Percentiles rank a stretch among this genome's conserved stretches.
These are phyloP conservation scores for Axea sp. DNA, from an alignment of 2,888 invertebrate genomes.

Conservation along the genomic window DNA sequence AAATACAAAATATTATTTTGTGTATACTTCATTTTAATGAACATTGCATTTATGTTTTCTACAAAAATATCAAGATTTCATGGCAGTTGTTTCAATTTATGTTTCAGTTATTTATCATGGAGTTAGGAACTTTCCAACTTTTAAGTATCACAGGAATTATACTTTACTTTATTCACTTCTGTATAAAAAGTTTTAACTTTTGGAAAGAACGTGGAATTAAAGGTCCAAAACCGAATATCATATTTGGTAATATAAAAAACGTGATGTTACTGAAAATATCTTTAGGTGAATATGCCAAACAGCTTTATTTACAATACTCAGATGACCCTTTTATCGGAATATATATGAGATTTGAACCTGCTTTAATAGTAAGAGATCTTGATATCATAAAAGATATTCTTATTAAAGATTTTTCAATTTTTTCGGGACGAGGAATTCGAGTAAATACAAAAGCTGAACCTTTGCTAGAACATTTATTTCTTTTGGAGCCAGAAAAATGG, in stretches of 20 bases:
- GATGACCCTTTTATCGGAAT: constrained; percentile 64
- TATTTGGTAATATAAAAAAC: constrained; percentile 78
- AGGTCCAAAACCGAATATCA: constrained; percentile 73
- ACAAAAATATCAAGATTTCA: no score
- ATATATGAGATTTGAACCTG: constrained; percentile 59
- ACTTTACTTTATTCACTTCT: neutral
- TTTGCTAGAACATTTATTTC: constrained; percentile 77
- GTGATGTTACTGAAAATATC: constrained; percentile 63
- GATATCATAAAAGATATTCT: constrained; percentile 55
- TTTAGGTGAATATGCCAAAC: neutral
- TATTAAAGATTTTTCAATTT: constrained; percentile 20
- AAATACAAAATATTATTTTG: no score
- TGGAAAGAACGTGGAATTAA: constrained; percentile 77
- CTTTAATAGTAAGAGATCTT: constrained; percentile 65
- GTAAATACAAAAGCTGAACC: constrained; percentile 74
- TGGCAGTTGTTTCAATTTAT: neutral
- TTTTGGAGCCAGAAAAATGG: constrained; percentile 80
- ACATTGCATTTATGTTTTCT: no score
- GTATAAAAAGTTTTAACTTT: neutral
- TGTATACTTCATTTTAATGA: no score
- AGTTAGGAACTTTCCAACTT: neutral
- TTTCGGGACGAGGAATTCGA: constrained; percentile 66
- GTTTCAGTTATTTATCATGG: neutral
- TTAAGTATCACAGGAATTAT: neutral
- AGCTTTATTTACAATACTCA: constrained; percentile 35